These are phyloP conservation scores for Hydrotaea diabolus DNA, from an alignment of 2,888 invertebrate genomes.

Conservation along the genomic window DNA sequence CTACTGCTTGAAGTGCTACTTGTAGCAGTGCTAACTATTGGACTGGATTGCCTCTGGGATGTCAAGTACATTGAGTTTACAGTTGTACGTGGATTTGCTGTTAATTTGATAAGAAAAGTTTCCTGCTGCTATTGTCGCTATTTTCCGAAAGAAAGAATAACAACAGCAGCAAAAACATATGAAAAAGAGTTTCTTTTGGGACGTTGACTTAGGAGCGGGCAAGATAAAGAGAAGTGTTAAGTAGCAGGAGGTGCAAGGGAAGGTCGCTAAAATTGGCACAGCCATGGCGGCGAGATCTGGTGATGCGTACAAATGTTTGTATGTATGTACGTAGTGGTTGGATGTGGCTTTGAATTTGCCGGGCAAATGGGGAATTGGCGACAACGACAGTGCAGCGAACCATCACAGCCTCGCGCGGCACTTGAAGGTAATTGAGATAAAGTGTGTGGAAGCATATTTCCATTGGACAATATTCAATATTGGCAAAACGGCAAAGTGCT, in stretches of 20 bases:
- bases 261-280: constrained; percentile 39
- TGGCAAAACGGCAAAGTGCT: constrained; percentile 1
- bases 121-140: constrained; percentile 27
- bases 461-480: constrained; percentile 39
- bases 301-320: constrained; percentile 53
- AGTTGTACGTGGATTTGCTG: constrained; percentile 68
- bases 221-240: not conserved
- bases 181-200: constrained; percentile 6
- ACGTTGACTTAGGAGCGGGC: not conserved
- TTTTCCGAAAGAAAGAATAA: not conserved
- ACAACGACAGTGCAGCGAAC: constrained; percentile 5
- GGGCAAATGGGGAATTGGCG: constrained; percentile 45
- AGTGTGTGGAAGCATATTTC: constrained; percentile 50
- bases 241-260: not conserved
- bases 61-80: constrained; percentile 44
- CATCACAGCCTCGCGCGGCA: not conserved
- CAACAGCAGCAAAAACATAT: not conserved
- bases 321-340: not conserved
- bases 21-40: constrained; percentile 21
- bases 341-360: not conserved
- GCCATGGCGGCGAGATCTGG: constrained; percentile 49
- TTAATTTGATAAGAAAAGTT: constrained; percentile 79
- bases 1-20: constrained; percentile 63
- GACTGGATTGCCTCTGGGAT: constrained; percentile 50
- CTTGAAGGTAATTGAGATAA: constrained; percentile 51